Conservation (phyloP, 2,113 vertebrate genomes). For the Oreocharis arfaki region DNA sequence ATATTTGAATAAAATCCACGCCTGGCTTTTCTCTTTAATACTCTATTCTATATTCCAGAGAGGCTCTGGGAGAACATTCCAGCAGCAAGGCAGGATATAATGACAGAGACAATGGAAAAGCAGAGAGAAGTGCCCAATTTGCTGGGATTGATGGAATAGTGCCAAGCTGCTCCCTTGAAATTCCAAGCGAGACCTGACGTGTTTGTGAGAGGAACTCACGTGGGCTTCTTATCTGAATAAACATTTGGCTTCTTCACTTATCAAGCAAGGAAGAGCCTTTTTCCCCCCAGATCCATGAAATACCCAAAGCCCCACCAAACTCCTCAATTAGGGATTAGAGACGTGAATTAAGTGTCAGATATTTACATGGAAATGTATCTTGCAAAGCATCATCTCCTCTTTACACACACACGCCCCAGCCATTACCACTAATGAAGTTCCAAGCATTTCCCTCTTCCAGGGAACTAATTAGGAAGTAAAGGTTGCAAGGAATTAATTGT, state of each 20-base stretch:
- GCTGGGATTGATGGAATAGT: neutral
- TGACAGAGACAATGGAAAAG: neutral
- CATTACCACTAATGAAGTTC: neutral
- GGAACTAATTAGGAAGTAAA: neutral
- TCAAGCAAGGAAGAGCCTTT: neutral
- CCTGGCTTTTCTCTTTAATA: neutral
- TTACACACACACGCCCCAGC: fast-evolving
- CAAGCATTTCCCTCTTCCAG: neutral
- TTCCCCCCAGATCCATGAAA: fast-evolving
- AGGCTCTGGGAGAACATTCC: neutral
- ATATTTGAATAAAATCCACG: neutral
- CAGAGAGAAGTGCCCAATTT: neutral
- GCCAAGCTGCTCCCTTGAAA: neutral
- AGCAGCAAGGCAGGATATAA: neutral
- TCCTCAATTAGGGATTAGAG: neutral
- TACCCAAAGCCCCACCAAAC: neutral
- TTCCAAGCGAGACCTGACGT: neutral
- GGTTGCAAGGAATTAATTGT: neutral
- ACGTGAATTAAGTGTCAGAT: fast-evolving
- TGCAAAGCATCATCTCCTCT: neutral
- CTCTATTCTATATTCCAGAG: neutral
- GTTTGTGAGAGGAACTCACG: neutral
- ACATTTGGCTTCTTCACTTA: neutral
- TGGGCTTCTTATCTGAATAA: neutral
- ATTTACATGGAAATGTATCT: neutral